phyloP scores from a whole-genome alignment of 2,888 invertebrate species.

The Ctenicera cuprea region DNA sequence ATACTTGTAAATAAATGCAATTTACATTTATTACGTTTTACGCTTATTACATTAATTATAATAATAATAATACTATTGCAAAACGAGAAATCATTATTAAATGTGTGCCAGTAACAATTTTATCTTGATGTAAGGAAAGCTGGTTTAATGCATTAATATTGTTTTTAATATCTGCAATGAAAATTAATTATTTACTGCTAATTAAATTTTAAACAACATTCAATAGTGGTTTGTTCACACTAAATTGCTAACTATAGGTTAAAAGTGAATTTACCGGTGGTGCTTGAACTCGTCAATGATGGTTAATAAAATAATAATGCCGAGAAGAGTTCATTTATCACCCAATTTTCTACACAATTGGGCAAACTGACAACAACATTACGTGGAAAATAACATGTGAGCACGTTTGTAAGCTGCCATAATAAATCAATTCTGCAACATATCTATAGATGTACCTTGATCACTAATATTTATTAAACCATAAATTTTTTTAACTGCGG shows the following conservation, averaged over 20 bases:
- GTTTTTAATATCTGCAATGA: too few species aligned
- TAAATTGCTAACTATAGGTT: not conserved
- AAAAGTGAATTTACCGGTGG: not conserved
- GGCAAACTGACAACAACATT: conserved; percentile 20
- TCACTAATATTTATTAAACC: too few species aligned
- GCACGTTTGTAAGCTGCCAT: not conserved
- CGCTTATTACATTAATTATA: too few species aligned
- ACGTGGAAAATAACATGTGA: conserved; percentile 3
- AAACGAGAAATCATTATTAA: not conserved
- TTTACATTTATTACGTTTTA: too few species aligned
- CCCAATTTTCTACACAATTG: conserved; percentile 24
- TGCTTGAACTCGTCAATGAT: not conserved
- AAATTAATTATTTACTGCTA: too few species aligned
- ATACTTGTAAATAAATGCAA: too few species aligned
- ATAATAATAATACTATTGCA: not conserved
- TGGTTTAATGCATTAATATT: too few species aligned
- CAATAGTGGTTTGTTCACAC: too few species aligned
- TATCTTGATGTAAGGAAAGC: too few species aligned
- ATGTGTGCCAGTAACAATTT: too few species aligned
- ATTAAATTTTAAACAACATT: too few species aligned
- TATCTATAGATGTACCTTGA: not conserved
- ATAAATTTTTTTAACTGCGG: not conserved
- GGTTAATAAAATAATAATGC: conserved; percentile 2
- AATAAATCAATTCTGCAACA: conserved; percentile 1
- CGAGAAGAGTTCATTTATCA: conserved; percentile 15